Base-by-base conservation (phyloP, 2,113 vertebrate species). In the Pseudorectes ferrugineus region DNA sequence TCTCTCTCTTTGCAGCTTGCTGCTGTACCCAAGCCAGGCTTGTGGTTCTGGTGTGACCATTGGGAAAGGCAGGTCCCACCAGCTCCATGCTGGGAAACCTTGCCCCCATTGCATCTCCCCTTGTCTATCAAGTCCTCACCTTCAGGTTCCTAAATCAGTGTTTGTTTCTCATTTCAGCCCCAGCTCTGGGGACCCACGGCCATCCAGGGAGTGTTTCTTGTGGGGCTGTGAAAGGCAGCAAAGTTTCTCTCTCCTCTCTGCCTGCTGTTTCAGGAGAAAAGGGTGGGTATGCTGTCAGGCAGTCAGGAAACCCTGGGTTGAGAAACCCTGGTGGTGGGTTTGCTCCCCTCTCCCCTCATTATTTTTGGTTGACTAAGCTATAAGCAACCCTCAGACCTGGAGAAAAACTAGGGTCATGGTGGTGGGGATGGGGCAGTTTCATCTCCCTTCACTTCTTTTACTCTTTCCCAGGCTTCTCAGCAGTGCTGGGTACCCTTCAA, bases 51-150 rank as follows among this genome's bases (percentile, higher is more conserved):
- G 14, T 36, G 61, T 46, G 51, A 66, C 65, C 38, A 23, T 6
- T 36, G 46, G 43, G 38, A 86, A 76, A 70, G 15, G 28, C 79
- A 51, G 33, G n/a, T 81, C 40, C 20, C 43, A 73, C 45, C 40
- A 88, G 21, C 70, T 54, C n/a, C 15, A 6, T 4, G 7, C 28
- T 29, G 35, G 25, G 36, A 92, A 90, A 48, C 40, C 13, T 82
- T 58, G n/a, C 10, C 25, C 19, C 12, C 2, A 1, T 61, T 4
- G 1, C 29, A 58, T 46, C 52, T 82, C 42, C 35, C 40, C 0
- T 1, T 25, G 21, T 20, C 38, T 72, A 14, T 24, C 0, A 3
- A 49, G 20, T 67, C 13, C 26, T 42, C 28, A 36, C 19, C 16
- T 82, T 55, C n/a, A 59, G 5, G 7, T 59, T 87, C 43, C 40